phyloP scores from a whole-genome alignment of 2,888 invertebrate genomes.

The Iphiclides podalirius region DNA sequence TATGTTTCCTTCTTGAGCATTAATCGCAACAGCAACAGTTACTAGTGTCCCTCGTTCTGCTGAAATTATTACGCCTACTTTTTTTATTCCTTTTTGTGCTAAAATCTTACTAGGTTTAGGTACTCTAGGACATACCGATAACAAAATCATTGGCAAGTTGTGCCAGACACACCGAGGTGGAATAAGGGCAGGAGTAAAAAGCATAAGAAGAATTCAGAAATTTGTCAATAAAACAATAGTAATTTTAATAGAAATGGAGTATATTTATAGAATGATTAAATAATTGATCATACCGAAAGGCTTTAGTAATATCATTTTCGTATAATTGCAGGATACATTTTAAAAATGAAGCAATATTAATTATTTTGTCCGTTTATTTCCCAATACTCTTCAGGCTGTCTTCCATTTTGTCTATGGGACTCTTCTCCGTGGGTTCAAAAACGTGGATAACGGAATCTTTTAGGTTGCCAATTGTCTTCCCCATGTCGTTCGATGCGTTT shows the following conservation, averaged over 20 bases:
- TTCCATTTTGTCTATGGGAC: slow-evolving; percentile 54
- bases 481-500: slow-evolving; percentile 58
- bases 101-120: no score
- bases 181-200: no score
- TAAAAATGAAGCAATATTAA: no score
- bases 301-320: background rate
- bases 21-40: slow-evolving; percentile 5
- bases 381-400: slow-evolving; percentile 51
- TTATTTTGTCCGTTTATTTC: slow-evolving; percentile 35
- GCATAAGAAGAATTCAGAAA: no score
- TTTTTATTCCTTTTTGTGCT: no score
- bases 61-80: background rate
- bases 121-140: no score
- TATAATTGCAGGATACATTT: slow-evolving; percentile 6
- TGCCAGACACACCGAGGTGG: no score
- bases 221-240: no score
- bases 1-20: slow-evolving; percentile 44
- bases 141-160: no score
- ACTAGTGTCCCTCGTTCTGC: background rate
- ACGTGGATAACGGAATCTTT: slow-evolving; percentile 65
- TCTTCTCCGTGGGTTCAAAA: slow-evolving; percentile 67
- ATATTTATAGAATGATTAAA: no score
- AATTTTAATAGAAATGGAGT: no score
- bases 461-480: slow-evolving; percentile 56
- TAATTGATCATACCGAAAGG: no score